phyloP scores from a whole-genome alignment of 2,113 vertebrate species.

The Phyllopteryx taeniolatus region DNA sequence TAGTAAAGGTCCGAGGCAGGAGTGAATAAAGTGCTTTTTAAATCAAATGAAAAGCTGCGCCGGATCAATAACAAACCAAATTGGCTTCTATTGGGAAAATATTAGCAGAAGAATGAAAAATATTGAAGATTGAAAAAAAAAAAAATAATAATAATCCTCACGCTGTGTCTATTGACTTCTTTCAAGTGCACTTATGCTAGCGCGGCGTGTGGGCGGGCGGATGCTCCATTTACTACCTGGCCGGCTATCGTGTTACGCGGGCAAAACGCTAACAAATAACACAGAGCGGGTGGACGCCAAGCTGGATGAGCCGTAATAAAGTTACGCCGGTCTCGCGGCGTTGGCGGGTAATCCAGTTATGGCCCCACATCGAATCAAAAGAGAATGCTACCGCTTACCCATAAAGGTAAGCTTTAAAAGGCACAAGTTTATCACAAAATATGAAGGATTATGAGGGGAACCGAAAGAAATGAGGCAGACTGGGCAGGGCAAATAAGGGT shows the following conservation, averaged over 20 bases:
- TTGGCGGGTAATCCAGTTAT: background rate
- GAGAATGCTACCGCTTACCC: background rate
- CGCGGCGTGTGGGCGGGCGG: background rate
- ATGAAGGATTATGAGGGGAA: no score
- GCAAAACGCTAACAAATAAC: background rate
- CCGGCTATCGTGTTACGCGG: background rate
- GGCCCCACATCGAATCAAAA: background rate
- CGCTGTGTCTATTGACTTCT: background rate
- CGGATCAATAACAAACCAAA: background rate
- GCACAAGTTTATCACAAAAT: no score
- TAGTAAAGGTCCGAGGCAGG: background rate
- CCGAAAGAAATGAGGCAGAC: background rate
- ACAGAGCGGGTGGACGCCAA: background rate
- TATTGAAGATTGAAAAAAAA: background rate
- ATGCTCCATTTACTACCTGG: background rate
- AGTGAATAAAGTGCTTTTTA: background rate
- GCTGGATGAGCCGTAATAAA: background rate
- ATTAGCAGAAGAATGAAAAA: background rate
- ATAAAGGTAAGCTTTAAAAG: background rate
- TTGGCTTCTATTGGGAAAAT: slow-evolving; percentile 4
- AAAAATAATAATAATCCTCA: background rate
- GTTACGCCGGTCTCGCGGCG: background rate
- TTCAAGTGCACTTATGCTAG: slow-evolving; percentile 1
- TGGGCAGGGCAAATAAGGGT: no score
- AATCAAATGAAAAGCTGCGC: background rate